Base-by-base conservation (phyloP, 1,140 invertebrate species). In the Cotesia typhae region DNA sequence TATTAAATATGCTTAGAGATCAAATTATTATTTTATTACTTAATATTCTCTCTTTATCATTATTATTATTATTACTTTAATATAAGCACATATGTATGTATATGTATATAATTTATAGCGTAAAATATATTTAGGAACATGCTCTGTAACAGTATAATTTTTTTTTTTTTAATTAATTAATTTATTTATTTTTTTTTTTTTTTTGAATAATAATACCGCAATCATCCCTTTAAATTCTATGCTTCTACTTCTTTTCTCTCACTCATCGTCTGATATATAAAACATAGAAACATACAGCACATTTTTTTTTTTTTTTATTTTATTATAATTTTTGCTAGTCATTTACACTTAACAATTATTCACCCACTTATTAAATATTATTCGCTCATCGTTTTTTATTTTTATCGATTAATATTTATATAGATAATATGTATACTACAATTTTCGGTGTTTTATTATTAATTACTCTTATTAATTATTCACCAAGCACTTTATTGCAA, bases 281-380 rank as follows among this genome's bases (percentile, higher is more conserved):
- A 83, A 83, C 81, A 83, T 83, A 83, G 81, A 83, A 83, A 83
- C 80, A 82, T 82, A 83, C 80, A 83, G 82, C 80, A 81, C 75
- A 82, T 79, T 78, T 76, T 59, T 17, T 14, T 14, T 14, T 14
- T 14, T 14, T 17, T 55, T 71, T 71, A 70, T 55, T 70, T 69
- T 65, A 28, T 70, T 61, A 60, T 66, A 17, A 3, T 51, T 67
- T 35, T 59, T 14, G 3, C 38, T 12, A 69, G 17, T 65, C 41
- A 51, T 51, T 17, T 65, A 65, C 36, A 20, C 35, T 20, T 28
- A 47, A n/a, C 14, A 10, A 63, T 51, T 65, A 37, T 65, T 37
- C 51, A n/a, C 41, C 10, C 41, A 41, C 17, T 17, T 71, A 28
- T 28, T 28, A 47, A 17, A 63, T 64, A 47, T 70, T 67, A 59